Evolutionary conservation across 2,113 vertebrate species (phyloP).

Genomic region (Sylvietta virens): DNA sequence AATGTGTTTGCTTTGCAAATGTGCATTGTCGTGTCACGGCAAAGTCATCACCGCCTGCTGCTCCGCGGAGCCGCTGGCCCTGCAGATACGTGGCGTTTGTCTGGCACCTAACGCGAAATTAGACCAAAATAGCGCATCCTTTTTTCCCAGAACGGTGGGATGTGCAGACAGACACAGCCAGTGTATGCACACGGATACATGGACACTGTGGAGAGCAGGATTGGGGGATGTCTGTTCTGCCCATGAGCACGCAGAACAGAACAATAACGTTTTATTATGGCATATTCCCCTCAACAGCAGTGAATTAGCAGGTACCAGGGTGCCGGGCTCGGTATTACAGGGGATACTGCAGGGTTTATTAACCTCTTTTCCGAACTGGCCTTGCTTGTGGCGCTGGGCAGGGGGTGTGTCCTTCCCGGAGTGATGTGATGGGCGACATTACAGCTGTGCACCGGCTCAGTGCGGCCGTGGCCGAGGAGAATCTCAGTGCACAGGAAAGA

Average conservation of each 20-base stretch:
- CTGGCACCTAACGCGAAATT: background rate
- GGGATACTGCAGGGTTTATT: background rate
- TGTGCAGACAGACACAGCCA: background rate
- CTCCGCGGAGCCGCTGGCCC: background rate
- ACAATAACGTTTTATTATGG: background rate
- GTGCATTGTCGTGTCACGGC: background rate
- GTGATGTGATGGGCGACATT: background rate
- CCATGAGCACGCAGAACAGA: background rate
- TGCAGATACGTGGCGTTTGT: background rate
- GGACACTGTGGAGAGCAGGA: rapidly evolving
- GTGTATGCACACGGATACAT: rapidly evolving
- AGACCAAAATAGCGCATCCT: background rate
- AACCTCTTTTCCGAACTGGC: background rate
- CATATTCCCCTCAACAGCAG: background rate
- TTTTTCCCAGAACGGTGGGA: background rate
- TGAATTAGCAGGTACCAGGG: background rate
- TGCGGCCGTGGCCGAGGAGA: background rate
- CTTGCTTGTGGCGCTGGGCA: background rate
- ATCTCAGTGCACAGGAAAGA: background rate
- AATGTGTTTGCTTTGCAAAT: background rate
- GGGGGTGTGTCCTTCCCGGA: background rate
- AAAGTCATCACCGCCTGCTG: background rate
- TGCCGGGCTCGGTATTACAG: background rate
- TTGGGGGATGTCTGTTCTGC: background rate
- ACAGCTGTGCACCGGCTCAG: background rate